Conservation (phyloP, 2,797 vertebrate genomes). For the Melanogrammus aeglefinus region DNA sequence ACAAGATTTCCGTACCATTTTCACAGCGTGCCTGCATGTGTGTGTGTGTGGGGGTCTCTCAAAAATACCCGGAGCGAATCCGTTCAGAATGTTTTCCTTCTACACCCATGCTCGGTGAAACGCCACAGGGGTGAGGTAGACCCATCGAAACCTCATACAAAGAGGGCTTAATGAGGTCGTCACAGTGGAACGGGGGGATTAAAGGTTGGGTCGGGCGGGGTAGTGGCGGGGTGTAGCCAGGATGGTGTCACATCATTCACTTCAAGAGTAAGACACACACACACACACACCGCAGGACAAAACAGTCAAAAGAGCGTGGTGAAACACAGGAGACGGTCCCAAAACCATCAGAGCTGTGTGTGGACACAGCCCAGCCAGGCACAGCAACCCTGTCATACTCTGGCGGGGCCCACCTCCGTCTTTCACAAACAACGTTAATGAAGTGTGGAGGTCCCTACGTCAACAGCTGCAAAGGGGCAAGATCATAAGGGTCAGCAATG, state of each 20-base stretch:
- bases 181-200: neutral
- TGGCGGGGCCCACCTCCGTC: neutral
- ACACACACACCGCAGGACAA: no score
- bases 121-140: neutral
- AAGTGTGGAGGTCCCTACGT: neutral
- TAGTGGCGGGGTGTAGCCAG: conserved; percentile 27
- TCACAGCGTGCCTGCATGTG: neutral
- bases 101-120: neutral
- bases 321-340: conserved; percentile 60
- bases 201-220: neutral
- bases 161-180: neutral
- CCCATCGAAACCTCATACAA: neutral
- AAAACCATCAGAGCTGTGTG: conserved; percentile 37
- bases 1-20: neutral
- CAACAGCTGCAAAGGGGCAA: neutral
- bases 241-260: neutral
- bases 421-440: neutral
- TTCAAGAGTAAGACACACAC: neutral
- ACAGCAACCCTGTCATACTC: conserved; percentile 35
- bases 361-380: conserved; percentile 27
- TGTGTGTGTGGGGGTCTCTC: neutral
- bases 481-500: neutral
- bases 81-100: neutral
- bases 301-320: conserved; percentile 20
- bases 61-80: neutral